Evolutionary conservation across 2,888 invertebrate species (phyloP), one percentile per base, ranked within the genome.

Genomic region (Apodemia mormo): DNA sequence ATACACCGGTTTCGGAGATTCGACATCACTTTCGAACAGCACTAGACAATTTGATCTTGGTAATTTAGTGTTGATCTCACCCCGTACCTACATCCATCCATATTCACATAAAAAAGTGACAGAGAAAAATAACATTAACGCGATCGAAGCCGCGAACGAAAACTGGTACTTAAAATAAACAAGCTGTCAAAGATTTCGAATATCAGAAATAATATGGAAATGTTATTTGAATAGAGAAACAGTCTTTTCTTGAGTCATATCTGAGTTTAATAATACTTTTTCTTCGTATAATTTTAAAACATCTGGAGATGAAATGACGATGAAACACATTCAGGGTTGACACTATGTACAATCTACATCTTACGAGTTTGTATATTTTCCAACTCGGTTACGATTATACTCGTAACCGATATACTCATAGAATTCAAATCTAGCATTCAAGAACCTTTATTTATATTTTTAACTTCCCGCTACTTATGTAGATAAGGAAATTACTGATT

Each of bases 261-360:
- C 56, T 58, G 56, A 61, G 33, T 64, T 64, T 64, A 37, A 64
- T 37, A 64, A 33, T 64, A 64, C 14, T 49, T 33, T 64, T 37
- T 33, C 37, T 64, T 64, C 37, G 61, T 64, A 37, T 64, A 64
- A 64, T 64, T 64, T 64, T 33, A 64, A 64, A 64, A 64, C 61
- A 37, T 64, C 61, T 64, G 14, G 61, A 64, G 61, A 64, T 61
- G 14, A 61, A 61, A 33, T 61, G 61, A 33, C 30, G 61, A n/a
- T 54, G 8, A 22, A 54, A n/a, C 7, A 7, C 37, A 64, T 14
- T 12, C 14, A 64, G 61, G 61, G 61, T 33, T 64, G 33, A 22
- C 22, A 22, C 22, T 22, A 22, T 22, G 14, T 37, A 37, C 37
- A 54, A 1, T 6, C 5, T n/a, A 5, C 3, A 14, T 52, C 2